Base-by-base conservation (phyloP, 2,113 vertebrate species). In the Bolborhynchus lineola region DNA sequence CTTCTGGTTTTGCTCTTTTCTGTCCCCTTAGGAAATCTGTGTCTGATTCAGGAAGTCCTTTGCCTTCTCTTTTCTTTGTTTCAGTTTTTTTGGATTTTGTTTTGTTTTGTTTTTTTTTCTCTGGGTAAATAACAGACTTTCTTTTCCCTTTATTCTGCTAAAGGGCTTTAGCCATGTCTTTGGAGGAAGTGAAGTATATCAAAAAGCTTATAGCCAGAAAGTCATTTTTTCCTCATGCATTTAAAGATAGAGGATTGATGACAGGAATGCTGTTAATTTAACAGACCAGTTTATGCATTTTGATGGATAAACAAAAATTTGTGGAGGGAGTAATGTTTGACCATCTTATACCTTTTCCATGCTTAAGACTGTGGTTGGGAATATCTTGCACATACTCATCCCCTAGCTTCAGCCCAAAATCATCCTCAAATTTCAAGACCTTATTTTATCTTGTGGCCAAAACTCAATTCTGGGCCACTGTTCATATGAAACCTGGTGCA, bases 31-130 rank as follows among this genome's bases (percentile, higher is more conserved):
- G 86, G 91, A 96, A 94, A 86, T 68, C 47, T 88, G 21, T 84
- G 69, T 24, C 55, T 77, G 60, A 28, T 83, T 88, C 92, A 94
- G 92, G 95, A 95, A 96, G 71, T 67, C 42, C 69, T 96, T 90
- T 95, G 53, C 82, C 49, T 87, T 88, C 37, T 70, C 72, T 65
- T 63, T 55, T 29, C 55, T 82, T 92, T 91, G 76, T 92, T 91
- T 59, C 25, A 47, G 16, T 86, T 62, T 53, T 64, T 20, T 29
- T 16, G 46, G 24, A 21, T 49, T 25, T 50, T 25, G 49, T 8
- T 50, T 19, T 18, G 10, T 18, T 53, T 81, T 55, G 63, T 72
- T 33, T 16, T 25, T 26, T 13, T 78, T 76, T 76, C 21, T 75
- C 52, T 91, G 77, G 88, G 93, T 93, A 94, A 96, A 64, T 82